phyloP scores from a whole-genome alignment of 2,797 vertebrate species.

The Tangara arthus region DNA sequence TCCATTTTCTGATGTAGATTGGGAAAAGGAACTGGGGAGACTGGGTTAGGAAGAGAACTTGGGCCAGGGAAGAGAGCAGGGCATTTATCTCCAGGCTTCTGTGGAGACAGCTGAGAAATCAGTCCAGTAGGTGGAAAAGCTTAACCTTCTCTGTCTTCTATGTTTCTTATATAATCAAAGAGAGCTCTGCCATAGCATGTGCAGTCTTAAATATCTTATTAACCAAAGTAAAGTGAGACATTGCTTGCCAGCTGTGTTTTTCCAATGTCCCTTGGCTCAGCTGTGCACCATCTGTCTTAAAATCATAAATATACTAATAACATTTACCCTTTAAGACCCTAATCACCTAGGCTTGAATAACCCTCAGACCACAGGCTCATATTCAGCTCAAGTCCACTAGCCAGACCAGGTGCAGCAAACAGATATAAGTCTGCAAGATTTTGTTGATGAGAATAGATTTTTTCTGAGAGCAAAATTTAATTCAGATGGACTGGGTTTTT shows the following conservation, averaged over 20 bases:
- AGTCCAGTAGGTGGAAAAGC: not conserved
- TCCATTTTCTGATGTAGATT: not conserved
- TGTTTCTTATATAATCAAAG: not conserved
- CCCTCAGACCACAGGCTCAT: not conserved
- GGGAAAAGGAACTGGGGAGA: not conserved
- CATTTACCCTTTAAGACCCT: not conserved
- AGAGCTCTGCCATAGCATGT: not conserved
- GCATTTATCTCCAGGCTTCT: not conserved
- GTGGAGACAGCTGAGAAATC: not conserved
- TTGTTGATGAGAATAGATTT: not conserved
- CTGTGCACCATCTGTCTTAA: conserved; percentile 4
- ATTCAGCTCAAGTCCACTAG: not conserved
- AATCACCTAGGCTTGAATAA: not conserved
- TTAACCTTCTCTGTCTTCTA: not conserved
- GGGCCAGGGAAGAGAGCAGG: not conserved
- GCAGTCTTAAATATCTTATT: not conserved
- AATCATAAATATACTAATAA: conserved; percentile 10
- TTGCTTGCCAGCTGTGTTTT: not conserved
- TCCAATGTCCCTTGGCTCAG: not conserved
- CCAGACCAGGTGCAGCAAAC: not conserved
- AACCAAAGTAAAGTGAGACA: not conserved
- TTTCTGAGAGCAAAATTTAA: not conserved
- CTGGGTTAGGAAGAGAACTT: not conserved
- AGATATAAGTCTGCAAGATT: not conserved
- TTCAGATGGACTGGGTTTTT: not conserved